Base-by-base conservation (phyloP, 2,888 invertebrate genomes). In the Diadegma fenestrale region DNA sequence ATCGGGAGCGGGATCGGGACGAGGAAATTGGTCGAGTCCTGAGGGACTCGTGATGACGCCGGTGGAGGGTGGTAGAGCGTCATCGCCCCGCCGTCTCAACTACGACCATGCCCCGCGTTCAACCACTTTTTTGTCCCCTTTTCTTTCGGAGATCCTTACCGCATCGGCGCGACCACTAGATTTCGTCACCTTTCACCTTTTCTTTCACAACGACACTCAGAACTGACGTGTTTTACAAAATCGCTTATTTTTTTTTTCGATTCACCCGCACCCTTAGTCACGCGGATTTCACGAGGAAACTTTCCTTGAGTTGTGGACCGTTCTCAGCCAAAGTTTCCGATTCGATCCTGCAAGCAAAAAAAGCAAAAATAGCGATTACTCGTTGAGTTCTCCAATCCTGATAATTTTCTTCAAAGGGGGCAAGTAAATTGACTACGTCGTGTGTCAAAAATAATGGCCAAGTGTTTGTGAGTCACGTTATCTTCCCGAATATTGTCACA, bases 81-180 rank as follows among this genome's bases (percentile, higher is more conserved):
- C 93, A 93, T 93, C 93, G 93, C 93, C 93, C 92, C 91, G 92
- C 91, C 91, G 91, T 92, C 92, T 89, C 91, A 90, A 89, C 90
- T 88, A 92, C 91, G 89, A 92, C 91, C 93, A 93, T 93, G 89
- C 90, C 92, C 92, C 87, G 88, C 78, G 87, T 86, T 78, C 81
- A 76, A 78, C 79, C 75, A 17, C 75, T n/a, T 4, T 64, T 71
- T 76, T 72, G 48, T 64, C n/a, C 14, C 4, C 17, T 75, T 75
- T 26, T 63, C 63, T 30, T 37, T 45, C 30, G 54, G 37, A n/a
- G n/a, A 26, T 63, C 54, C 17, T 54, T 64, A 72, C 54, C 80
- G 33, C 80, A 73, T 58, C 26, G 58, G n/a, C 72, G 19, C 75
- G 37, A 37, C 45, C 19, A 26, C 26, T 12, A 1, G 30, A 22